phyloP scores from a whole-genome alignment of 2,797 vertebrate genomes.

The Apodemus agrarius region DNA sequence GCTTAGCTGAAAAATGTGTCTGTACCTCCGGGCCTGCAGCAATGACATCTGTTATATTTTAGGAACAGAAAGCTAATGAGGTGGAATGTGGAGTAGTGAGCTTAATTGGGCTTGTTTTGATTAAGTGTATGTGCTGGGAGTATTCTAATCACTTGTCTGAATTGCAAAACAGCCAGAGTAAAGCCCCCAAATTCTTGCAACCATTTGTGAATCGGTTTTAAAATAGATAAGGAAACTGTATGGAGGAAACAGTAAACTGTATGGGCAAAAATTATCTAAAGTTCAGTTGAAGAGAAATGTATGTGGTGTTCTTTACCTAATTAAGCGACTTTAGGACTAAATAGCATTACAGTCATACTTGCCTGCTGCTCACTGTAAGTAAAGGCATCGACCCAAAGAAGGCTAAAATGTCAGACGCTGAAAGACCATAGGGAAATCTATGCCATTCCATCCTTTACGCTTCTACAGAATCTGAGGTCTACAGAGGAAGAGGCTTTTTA shows the following conservation, averaged over 20 bases:
- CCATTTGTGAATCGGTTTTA: constrained; percentile 83
- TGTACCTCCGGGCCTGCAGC: constrained; percentile 89
- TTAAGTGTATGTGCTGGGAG: constrained; percentile 91
- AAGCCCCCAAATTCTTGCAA: constrained; percentile 85
- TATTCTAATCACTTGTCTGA: constrained; percentile 89
- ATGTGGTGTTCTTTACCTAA: constrained; percentile 75
- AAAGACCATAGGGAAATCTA: not conserved
- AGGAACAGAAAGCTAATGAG: constrained; percentile 91
- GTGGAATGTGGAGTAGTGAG: constrained; percentile 90
- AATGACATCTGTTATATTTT: constrained; percentile 92
- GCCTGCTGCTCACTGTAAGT: constrained; percentile 61
- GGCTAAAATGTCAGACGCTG: constrained; percentile 38
- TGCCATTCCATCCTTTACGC: not conserved
- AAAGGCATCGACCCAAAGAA: constrained; percentile 38
- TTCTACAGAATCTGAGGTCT: not conserved
- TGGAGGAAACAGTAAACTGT: constrained; percentile 77
- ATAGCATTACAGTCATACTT: constrained; percentile 41
- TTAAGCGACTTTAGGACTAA: constrained; percentile 75
- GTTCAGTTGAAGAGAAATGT: constrained; percentile 72
- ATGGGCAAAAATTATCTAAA: constrained; percentile 81
- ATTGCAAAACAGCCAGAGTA: constrained; percentile 86
- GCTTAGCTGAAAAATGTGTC: constrained; percentile 88
- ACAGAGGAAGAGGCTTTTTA: not conserved
- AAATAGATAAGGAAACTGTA: constrained; percentile 74
- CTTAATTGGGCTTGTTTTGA: constrained; percentile 92